Evolutionary conservation across 2,888 invertebrate species (phyloP).

Genomic region (Ecliptopera silaceata): DNA sequence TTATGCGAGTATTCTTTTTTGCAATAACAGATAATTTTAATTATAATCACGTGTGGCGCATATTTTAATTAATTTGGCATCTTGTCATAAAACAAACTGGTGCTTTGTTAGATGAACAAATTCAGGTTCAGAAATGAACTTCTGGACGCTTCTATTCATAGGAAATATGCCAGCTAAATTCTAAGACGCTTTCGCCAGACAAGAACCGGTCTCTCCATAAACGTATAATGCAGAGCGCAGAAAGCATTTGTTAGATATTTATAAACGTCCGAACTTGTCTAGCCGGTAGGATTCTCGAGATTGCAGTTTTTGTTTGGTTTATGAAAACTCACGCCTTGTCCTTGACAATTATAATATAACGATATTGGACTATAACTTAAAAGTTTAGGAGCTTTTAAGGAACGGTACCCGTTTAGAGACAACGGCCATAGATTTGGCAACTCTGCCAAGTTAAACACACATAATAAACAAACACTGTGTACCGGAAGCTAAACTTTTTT

Average conservation of each 20-base stretch:
- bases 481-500: background rate
- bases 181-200: conserved; percentile 42
- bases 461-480: background rate
- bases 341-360: background rate
- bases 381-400: no score
- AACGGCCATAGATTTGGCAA: no score
- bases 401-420: no score
- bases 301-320: conserved; percentile 8
- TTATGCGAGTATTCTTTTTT: no score
- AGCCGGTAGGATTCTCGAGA: conserved; percentile 23
- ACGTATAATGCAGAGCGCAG: conserved; percentile 30
- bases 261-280: conserved; percentile 20
- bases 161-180: conserved; percentile 15
- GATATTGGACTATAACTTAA: background rate
- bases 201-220: conserved; percentile 48
- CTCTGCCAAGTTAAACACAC: no score
- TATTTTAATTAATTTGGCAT: no score
- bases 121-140: background rate
- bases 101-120: background rate
- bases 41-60: no score
- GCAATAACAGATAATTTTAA: no score
- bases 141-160: conserved; percentile 4
- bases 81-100: background rate
- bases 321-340: background rate
- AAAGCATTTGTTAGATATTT: conserved; percentile 31